These are phyloP conservation scores for Uropetala carovei DNA, from an alignment of 2,888 invertebrate species.

Conservation along the genomic window DNA sequence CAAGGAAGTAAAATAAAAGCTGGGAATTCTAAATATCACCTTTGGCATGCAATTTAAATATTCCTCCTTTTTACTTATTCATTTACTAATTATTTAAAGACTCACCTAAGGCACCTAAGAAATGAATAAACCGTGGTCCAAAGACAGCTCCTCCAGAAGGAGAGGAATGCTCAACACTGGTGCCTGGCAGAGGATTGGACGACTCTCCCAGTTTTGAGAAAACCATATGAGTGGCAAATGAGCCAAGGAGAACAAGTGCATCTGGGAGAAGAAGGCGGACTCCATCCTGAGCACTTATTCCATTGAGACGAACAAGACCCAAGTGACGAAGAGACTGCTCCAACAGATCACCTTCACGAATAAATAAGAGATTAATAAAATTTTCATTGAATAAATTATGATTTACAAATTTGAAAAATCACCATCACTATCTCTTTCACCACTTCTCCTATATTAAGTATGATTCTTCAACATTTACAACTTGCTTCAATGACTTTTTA, in stretches of 20 bases:
- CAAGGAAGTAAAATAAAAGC: not conserved
- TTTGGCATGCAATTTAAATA: not conserved
- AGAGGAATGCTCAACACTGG: conserved; percentile 53
- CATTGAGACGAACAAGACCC: conserved; percentile 82
- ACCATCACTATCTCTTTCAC: no score
- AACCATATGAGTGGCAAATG: conserved; percentile 75
- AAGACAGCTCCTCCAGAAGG: conserved; percentile 45
- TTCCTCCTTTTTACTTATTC: no score
- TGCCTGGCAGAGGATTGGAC: conserved; percentile 65
- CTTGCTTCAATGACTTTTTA: no score
- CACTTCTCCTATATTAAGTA: no score
- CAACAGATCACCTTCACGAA: conserved; percentile 76
- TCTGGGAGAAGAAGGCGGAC: conserved; percentile 88
- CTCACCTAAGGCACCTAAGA: conserved; percentile 56
- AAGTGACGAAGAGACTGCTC: conserved; percentile 82
- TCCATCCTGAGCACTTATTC: conserved; percentile 80
- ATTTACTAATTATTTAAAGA: not conserved
- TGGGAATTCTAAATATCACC: not conserved
- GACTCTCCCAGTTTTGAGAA: conserved; percentile 66
- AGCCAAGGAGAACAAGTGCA: conserved; percentile 76
- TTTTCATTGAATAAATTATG: no score
- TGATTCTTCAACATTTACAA: no score
- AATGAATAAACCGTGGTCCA: conserved; percentile 56
- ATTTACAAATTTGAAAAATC: no score
- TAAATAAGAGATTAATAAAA: conserved; percentile 67